Evolutionary conservation across 2,797 vertebrate genomes (phyloP).

Genomic region (Botia kubotai): DNA sequence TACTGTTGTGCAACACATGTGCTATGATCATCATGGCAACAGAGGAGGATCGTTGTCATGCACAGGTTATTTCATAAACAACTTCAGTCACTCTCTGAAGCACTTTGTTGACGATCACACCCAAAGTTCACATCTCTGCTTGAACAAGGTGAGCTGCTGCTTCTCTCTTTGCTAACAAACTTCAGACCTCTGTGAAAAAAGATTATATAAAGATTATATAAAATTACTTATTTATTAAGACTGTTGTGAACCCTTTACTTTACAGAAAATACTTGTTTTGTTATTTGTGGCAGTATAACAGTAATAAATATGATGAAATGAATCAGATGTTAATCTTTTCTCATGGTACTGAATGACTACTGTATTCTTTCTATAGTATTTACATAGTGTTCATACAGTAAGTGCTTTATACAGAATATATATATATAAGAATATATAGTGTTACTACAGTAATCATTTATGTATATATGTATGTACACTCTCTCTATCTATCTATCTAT

Average conservation of each 20-base stretch:
- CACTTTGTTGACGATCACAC: not conserved
- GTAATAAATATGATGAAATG: too few species aligned
- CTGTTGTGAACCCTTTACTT: too few species aligned
- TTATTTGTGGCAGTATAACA: too few species aligned
- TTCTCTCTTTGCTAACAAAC: conserved; percentile 4
- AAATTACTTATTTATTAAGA: not conserved
- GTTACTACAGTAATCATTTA: too few species aligned
- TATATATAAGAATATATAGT: too few species aligned
- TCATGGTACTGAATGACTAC: too few species aligned
- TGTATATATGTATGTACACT: too few species aligned
- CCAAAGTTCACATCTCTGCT: conserved; percentile 26
- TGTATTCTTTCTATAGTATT: too few species aligned
- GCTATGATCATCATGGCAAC: conserved; percentile 70
- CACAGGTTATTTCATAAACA: conserved; percentile 73
- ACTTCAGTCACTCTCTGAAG: conserved; percentile 49
- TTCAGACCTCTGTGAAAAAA: not conserved
- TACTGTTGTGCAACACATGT: conserved; percentile 76
- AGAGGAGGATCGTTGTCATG: conserved; percentile 50
- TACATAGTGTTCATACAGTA: too few species aligned
- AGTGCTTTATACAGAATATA: too few species aligned
- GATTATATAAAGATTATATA: not conserved
- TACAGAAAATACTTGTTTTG: not conserved
- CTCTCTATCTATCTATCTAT: too few species aligned
- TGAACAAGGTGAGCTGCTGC: conserved; percentile 67
- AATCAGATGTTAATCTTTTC: too few species aligned